Evolutionary conservation across 2,797 vertebrate genomes (phyloP).

Genomic region (Sebastes taczanowskii): DNA sequence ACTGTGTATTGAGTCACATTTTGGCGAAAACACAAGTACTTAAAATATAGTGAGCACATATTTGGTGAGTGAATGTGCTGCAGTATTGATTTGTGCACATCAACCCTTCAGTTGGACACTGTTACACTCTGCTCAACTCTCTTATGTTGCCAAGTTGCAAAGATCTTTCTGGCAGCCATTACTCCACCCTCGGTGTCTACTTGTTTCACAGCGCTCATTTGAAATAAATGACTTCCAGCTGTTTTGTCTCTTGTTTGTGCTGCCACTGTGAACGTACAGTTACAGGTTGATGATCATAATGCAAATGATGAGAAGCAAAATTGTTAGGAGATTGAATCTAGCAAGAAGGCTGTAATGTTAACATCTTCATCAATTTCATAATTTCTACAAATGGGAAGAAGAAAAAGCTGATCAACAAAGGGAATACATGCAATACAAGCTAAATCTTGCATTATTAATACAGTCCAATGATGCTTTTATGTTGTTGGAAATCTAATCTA

Average conservation of each 20-base stretch:
- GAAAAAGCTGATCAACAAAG: neutral
- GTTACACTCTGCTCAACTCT: neutral
- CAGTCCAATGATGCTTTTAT: neutral
- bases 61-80: neutral
- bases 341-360: neutral
- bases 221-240: conserved; percentile 34
- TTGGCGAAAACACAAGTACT: neutral
- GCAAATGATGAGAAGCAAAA: neutral
- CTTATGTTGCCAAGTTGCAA: conserved; percentile 18
- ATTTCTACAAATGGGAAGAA: neutral
- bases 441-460: neutral
- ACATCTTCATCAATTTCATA: neutral
- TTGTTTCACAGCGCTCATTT: conserved; percentile 6
- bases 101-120: neutral
- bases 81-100: neutral
- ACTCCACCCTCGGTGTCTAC: conserved; percentile 4
- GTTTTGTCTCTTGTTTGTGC: conserved; percentile 26
- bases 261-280: neutral
- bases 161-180: conserved; percentile 14
- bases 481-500: neutral
- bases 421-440: neutral
- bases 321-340: neutral
- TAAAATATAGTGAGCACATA: neutral
- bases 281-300: conserved; percentile 14
- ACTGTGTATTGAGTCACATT: neutral